These are phyloP conservation scores for Hirtodrosophila duncani DNA, from an alignment of 2,888 invertebrate genomes.

Conservation along the genomic window DNA sequence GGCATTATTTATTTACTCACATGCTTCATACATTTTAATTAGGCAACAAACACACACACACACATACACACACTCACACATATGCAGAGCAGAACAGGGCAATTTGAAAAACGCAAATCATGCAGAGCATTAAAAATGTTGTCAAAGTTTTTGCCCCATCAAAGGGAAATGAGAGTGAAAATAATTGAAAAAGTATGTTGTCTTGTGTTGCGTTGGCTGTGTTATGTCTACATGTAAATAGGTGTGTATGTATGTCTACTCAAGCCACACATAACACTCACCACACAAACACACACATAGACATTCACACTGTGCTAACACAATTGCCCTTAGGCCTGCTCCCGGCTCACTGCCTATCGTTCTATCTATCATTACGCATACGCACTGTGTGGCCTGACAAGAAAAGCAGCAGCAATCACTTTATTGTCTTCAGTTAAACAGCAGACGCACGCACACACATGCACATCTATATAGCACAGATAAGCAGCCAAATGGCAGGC, in stretches of 20 bases:
- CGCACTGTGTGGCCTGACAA: conserved; percentile 13
- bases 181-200: conserved; percentile 18
- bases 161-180: conserved; percentile 11
- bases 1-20: too few relatives aligned
- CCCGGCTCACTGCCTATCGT: too few relatives aligned
- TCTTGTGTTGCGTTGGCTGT: not conserved
- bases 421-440: conserved; percentile 8
- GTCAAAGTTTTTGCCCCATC: conserved; percentile 8
- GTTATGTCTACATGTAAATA: too few relatives aligned
- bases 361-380: conserved; percentile 23
- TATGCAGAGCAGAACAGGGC: conserved; percentile 13
- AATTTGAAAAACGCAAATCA: conserved; percentile 30
- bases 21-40: conserved; percentile 19
- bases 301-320: not conserved
- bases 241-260: too few relatives aligned
- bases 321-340: too few relatives aligned
- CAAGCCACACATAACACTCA: too few relatives aligned
- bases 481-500: conserved; percentile 8
- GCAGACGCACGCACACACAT: not conserved
- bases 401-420: conserved; percentile 7
- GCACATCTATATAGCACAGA: conserved; percentile 3
- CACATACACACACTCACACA: too few relatives aligned
- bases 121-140: conserved; percentile 13
- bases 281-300: not conserved
- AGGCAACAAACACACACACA: too few relatives aligned